phyloP scores from a whole-genome alignment of 2,888 invertebrate species.

The Drosophila melanosoma region DNA sequence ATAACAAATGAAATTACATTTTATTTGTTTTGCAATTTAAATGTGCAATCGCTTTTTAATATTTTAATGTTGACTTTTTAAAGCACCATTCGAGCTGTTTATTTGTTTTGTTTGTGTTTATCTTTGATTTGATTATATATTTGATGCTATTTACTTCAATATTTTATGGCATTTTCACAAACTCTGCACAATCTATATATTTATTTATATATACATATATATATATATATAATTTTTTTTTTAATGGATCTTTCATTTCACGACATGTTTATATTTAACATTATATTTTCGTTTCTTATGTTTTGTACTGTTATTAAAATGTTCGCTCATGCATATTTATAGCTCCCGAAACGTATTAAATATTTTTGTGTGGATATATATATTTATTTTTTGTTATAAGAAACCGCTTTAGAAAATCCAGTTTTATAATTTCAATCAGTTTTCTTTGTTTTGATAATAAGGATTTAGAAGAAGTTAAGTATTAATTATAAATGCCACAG shows the following conservation, averaged over 20 bases:
- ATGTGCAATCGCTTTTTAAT: conserved; percentile 11
- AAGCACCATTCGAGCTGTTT: conserved; percentile 1
- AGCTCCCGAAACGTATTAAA: conserved; percentile 32
- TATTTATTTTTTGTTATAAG: conserved; percentile 10
- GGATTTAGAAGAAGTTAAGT: conserved; percentile 39
- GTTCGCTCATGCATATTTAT: conserved; percentile 72
- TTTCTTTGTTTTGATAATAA: conserved; percentile 64
- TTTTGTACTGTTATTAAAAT: conserved; percentile 48
- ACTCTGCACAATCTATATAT: conserved; percentile 33
- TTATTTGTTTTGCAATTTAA: conserved; percentile 8
- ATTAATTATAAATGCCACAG: conserved; percentile 19
- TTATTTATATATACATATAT: neutral
- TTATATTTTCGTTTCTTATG: conserved; percentile 13
- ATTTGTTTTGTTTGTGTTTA: conserved; percentile 9
- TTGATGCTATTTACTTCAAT: neutral
- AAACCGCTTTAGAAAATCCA: conserved; percentile 67
- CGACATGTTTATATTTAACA: conserved; percentile 19
- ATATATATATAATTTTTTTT: conserved; percentile 3
- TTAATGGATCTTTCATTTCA: conserved; percentile 34
- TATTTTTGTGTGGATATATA: conserved; percentile 22
- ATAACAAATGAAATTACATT: conserved; percentile 26
- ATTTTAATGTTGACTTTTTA: neutral
- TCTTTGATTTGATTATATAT: neutral
- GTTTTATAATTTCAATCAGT: conserved; percentile 49
- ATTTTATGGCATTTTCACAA: conserved; percentile 18